phyloP scores from a whole-genome alignment of 2,888 invertebrate genomes.

The Tineola bisselliella region DNA sequence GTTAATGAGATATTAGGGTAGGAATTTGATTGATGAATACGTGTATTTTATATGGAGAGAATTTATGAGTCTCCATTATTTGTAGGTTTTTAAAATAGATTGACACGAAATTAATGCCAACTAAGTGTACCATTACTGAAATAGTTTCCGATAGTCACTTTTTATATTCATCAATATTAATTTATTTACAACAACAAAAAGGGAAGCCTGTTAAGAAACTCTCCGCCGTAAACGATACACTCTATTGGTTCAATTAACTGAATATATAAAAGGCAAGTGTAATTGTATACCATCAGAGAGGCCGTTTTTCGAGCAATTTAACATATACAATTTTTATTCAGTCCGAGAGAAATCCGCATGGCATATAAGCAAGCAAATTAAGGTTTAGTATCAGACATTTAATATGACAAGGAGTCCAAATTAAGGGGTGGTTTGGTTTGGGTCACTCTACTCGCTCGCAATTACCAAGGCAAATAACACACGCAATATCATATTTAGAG shows the following conservation, averaged over 20 bases:
- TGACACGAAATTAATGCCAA: background rate
- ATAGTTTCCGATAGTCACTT: too few species aligned
- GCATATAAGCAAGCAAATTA: slow-evolving; percentile 1
- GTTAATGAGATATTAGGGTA: background rate
- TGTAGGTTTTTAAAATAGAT: background rate
- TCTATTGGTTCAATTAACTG: slow-evolving; percentile 7
- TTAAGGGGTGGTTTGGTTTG: background rate
- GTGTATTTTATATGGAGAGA: background rate
- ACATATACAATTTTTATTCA: slow-evolving; percentile 5
- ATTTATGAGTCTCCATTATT: background rate
- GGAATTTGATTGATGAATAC: background rate
- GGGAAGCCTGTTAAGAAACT: background rate
- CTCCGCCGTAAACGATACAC: background rate
- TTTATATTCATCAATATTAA: background rate
- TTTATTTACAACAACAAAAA: background rate
- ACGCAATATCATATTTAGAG: slow-evolving; percentile 45
- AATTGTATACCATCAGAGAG: slow-evolving; percentile 1
- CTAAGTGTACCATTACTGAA: background rate
- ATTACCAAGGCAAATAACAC: slow-evolving; percentile 22
- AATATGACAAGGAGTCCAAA: background rate
- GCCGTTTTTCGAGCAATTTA: slow-evolving; percentile 3
- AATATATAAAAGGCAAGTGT: background rate
- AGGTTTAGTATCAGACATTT: slow-evolving; percentile 5
- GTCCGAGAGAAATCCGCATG: slow-evolving; percentile 3
- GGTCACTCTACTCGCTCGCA: slow-evolving; percentile 1